A percentile compares a stretch with the other conserved stretches of the same genome.
Conservation (phyloP, 1,140 invertebrate species). For the Drosophila yakuba region DNA sequence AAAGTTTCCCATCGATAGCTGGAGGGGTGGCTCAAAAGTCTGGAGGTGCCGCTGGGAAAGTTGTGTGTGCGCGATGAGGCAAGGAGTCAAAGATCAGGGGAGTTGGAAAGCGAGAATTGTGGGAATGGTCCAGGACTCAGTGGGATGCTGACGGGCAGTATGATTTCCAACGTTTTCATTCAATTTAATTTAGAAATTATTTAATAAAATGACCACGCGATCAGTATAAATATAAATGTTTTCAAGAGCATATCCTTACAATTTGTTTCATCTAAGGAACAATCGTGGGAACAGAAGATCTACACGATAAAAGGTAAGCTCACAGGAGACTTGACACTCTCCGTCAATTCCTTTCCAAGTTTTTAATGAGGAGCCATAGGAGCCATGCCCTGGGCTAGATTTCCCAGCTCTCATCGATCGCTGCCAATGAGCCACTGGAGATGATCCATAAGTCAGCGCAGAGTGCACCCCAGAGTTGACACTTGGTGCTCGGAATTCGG, state of each 20-base stretch:
- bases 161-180: background rate
- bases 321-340: constrained; percentile 5
- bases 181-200: background rate
- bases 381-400: background rate
- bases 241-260: too few relatives aligned
- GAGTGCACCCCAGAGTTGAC: constrained; percentile 38
- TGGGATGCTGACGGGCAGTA: background rate
- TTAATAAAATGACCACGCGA: background rate
- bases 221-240: background rate
- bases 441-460: constrained; percentile 44
- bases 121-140: background rate
- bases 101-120: constrained; percentile 4
- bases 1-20: constrained; percentile 40
- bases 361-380: background rate
- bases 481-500: constrained; percentile 35
- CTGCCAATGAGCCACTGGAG: constrained; percentile 40
- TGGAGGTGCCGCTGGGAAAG: constrained; percentile 41
- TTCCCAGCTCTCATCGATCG: constrained; percentile 8
- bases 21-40: constrained; percentile 27
- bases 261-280: background rate
- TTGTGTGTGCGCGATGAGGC: constrained; percentile 18
- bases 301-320: constrained; percentile 5
- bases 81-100: constrained; percentile 43
- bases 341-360: background rate
- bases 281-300: constrained; percentile 13